Evolutionary conservation across 23 tunicate species (phyloP).

Genomic region (Phallusia fumigata): DNA sequence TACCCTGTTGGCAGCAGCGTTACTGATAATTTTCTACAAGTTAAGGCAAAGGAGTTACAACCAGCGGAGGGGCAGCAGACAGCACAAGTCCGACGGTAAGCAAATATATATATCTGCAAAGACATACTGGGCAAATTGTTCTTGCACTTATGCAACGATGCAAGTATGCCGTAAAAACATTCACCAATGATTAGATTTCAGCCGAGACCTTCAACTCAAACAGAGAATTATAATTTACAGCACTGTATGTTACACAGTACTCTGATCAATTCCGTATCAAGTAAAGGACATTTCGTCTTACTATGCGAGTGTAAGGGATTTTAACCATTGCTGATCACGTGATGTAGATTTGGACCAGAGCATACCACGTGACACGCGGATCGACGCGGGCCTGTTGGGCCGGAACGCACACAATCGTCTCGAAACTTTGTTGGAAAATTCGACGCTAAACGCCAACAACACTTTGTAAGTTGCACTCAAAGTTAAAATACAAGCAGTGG

Average conservation of each 20-base stretch:
- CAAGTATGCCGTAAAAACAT: no score
- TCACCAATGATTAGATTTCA: no score
- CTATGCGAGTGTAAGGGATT: no score
- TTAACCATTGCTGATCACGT: not conserved
- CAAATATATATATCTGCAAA: not conserved
- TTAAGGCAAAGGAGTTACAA: conserved; percentile 42
- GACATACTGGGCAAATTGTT: no score
- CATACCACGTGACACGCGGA: not conserved
- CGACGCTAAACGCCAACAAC: not conserved
- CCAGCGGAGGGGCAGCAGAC: not conserved
- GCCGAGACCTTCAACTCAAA: no score
- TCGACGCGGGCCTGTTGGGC: not conserved
- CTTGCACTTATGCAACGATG: no score
- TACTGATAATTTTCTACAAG: conserved; percentile 63
- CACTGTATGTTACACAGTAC: not conserved
- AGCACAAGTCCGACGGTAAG: not conserved
- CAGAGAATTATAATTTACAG: not conserved
- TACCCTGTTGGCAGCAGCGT: conserved; percentile 53
- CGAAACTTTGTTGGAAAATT: not conserved
- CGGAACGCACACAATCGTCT: not conserved
- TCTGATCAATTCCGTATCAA: no score
- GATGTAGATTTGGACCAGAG: not conserved
- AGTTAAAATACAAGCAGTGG: no score
- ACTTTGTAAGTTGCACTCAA: no score
- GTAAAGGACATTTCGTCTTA: no score